Evolutionary conservation across 2,888 invertebrate species (phyloP), one percentile per base, ranked within the genome.

Genomic region (Dastarcus helophoroides): DNA sequence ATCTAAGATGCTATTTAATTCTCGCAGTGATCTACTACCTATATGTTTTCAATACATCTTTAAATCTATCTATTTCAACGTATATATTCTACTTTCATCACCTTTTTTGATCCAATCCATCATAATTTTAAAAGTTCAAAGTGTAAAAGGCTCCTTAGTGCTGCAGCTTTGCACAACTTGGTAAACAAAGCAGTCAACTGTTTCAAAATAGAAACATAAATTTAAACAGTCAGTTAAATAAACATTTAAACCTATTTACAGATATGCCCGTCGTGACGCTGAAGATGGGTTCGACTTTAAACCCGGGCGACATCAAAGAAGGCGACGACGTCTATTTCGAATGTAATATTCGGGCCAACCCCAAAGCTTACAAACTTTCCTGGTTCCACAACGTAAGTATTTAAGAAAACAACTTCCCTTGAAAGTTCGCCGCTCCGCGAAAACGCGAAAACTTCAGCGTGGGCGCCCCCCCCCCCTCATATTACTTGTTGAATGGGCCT

Each of bases 261-360:
- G 88, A 80, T 67, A 71, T 78, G 46, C 88, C 88, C 10, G 75
- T 80, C 38, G 82, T 85, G 16, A 74, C 76, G 41, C 67, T 88
- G 45, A 80, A 79, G 64, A 82, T 88, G 78, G 86, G 86, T 29
- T 78, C 80, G 40, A 83, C 76, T 48, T 65, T 88, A 46, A 84
- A 85, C 60, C 82, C 86, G 6, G 79, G 83, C 45, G 81, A 83
- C 60, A 86, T 88, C 56, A 88, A 86, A 61, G 88, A 88, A 62
- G 84, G 85, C 17, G 86, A 84, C 53, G 86, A 86, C 60, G 86
- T 85, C 35, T 86, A 86, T 60, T 88, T 88, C 61, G 86, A 86
- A 58, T 88, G 86, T 61, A 75, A 76, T 43, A 82, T 88, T 41
- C 73, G 76, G 53, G 79, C 86, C 28, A 88, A 88, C 64, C 88